Percentiles rank a stretch among this genome's conserved stretches.
Conservation (phyloP, 2,888 invertebrate genomes). For the Ochropleura plecta region DNA sequence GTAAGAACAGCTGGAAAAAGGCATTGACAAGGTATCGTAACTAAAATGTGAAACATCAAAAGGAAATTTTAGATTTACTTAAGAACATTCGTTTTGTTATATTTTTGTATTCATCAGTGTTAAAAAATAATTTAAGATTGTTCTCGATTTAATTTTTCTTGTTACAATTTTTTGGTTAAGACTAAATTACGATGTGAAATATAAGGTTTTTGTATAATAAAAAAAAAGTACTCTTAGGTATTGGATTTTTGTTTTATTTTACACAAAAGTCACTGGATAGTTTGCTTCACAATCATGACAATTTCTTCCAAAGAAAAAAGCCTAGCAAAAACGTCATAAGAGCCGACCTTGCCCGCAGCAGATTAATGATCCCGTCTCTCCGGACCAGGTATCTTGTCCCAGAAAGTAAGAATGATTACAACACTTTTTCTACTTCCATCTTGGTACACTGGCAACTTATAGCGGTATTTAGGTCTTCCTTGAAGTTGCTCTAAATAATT, state of each 20-base stretch:
- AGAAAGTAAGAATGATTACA: constrained; percentile 62
- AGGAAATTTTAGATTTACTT: background rate
- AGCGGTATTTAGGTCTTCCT: constrained; percentile 36
- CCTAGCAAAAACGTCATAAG: constrained; percentile 57
- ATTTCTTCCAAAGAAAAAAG: constrained; percentile 16
- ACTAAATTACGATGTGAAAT: no score
- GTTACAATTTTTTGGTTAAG: no score
- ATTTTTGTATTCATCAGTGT: background rate
- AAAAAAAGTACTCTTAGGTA: background rate
- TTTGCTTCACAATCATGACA: constrained; percentile 2
- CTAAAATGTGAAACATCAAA: background rate
- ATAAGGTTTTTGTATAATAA: background rate
- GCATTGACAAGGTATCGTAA: background rate
- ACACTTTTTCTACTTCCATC: constrained; percentile 57
- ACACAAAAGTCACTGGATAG: background rate
- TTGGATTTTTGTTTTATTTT: constrained; percentile 13
- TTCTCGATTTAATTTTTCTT: background rate
- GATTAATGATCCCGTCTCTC: constrained; percentile 63
- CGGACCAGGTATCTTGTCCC: constrained; percentile 55
- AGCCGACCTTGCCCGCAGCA: constrained; percentile 52
- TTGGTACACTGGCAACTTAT: constrained; percentile 43
- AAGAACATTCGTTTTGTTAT: background rate
- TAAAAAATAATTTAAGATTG: background rate
- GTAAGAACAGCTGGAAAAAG: no score
- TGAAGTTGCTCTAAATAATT: constrained; percentile 19